Conservation (phyloP, 1,140 invertebrate species). For the Anagrus nilaparvatae region DNA sequence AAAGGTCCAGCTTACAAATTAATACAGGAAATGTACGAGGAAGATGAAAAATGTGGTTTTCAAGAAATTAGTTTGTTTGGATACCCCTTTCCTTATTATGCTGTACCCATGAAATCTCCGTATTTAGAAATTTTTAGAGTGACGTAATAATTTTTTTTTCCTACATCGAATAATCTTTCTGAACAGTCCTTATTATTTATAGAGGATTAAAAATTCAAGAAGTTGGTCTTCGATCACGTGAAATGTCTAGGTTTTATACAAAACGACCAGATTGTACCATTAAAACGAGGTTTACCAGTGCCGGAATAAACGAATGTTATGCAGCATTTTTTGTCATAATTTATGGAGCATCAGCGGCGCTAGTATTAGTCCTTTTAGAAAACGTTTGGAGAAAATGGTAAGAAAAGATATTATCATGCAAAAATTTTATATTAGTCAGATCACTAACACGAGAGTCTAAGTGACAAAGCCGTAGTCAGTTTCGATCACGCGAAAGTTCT, state of each 20-base stretch:
- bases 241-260: constrained; percentile 47
- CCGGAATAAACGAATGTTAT: constrained; percentile 47
- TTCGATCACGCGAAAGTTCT: no score
- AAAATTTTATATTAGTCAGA: no score
- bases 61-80: constrained; percentile 49
- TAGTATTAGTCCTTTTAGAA: constrained; percentile 20
- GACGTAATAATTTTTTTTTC: constrained; percentile 34
- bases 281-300: constrained; percentile 45
- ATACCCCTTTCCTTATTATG: constrained; percentile 46
- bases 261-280: constrained; percentile 48
- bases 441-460: no score
- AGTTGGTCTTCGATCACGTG: constrained; percentile 48
- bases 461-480: no score
- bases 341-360: constrained; percentile 17
- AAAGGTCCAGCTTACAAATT: constrained; percentile 49
- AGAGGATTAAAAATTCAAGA: constrained; percentile 51
- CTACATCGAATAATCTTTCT: neutral
- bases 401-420: no score
- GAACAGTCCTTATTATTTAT: neutral
- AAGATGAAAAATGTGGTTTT: constrained; percentile 53
- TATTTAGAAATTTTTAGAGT: constrained; percentile 50
- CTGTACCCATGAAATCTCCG: constrained; percentile 47
- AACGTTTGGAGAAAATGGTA: neutral
- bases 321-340: constrained; percentile 32
- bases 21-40: constrained; percentile 49